Evolutionary conservation across 2,888 invertebrate genomes (phyloP).

Genomic region (Koerneria pararmatus): DNA sequence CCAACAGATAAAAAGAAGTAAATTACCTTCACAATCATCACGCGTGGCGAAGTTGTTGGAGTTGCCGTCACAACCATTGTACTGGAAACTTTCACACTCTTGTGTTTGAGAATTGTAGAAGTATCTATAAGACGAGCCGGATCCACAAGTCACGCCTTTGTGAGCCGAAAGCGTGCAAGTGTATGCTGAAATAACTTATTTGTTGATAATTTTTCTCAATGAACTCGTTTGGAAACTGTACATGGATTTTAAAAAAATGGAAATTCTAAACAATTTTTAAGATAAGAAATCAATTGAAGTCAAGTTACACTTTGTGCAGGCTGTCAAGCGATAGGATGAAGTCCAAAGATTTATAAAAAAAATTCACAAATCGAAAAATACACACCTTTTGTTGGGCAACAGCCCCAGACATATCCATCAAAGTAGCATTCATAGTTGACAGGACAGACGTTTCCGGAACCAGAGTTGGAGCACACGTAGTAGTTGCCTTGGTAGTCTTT

Average conservation of each 20-base stretch:
- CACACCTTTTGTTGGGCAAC: slow-evolving; percentile 56
- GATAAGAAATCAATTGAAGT: too few species aligned
- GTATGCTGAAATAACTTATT: slow-evolving; percentile 41
- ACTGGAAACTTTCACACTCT: slow-evolving; percentile 48
- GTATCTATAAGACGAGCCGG: slow-evolving; percentile 52
- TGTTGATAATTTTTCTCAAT: background rate
- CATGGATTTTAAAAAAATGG: too few species aligned
- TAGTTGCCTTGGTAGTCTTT: slow-evolving; percentile 59
- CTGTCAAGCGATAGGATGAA: too few species aligned
- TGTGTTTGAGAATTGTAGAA: slow-evolving; percentile 56
- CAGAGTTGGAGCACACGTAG: slow-evolving; percentile 54
- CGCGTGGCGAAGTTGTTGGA: slow-evolving; percentile 57
- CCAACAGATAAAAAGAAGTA: background rate
- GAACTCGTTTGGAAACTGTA: background rate
- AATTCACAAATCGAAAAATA: too few species aligned
- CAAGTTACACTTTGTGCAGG: too few species aligned
- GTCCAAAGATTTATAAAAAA: too few species aligned
- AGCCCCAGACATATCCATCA: slow-evolving; percentile 58
- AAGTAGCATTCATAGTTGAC: slow-evolving; percentile 52
- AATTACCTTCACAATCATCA: slow-evolving; percentile 47
- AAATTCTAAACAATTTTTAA: too few species aligned
- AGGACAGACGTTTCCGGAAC: slow-evolving; percentile 47
- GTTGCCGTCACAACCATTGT: slow-evolving; percentile 58
- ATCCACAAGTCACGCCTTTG: slow-evolving; percentile 56
- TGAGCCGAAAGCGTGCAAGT: slow-evolving; percentile 56